A percentile compares a stretch with the other conserved stretches of the same genome.
These are phyloP conservation scores for Pachyramphus minor DNA, from an alignment of 2,113 vertebrate genomes.

Conservation along the genomic window DNA sequence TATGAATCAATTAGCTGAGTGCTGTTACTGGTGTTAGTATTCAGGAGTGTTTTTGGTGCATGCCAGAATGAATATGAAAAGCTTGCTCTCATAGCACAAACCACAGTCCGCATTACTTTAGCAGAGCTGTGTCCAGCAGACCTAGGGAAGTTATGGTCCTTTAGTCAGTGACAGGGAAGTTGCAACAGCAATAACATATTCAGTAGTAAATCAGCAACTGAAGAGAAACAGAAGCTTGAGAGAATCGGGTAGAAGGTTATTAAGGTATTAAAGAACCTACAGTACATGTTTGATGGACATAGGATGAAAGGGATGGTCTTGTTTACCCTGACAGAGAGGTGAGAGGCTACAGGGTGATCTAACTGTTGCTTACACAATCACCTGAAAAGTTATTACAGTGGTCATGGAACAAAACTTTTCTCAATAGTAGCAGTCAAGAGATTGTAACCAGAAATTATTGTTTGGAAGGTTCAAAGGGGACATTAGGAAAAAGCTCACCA, in stretches of 20 bases:
- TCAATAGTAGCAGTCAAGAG: neutral
- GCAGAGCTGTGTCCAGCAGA: neutral
- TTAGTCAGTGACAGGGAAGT: neutral
- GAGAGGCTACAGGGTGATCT: neutral
- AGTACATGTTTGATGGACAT: neutral
- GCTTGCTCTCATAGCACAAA: neutral
- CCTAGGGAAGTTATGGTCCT: neutral
- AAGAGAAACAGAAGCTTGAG: neutral
- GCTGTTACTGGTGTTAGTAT: neutral
- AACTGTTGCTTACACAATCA: neutral
- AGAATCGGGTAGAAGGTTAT: fast-evolving
- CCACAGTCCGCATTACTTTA: fast-evolving
- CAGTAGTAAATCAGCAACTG: fast-evolving
- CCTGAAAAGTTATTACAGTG: neutral
- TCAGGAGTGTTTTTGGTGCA: neutral
- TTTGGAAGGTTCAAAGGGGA: neutral
- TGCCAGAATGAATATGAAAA: neutral
- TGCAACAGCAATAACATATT: neutral
- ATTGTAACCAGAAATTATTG: neutral
- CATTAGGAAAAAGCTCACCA: fast-evolving
- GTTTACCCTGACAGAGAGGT: neutral
- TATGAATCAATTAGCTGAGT: neutral
- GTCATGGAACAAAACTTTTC: neutral
- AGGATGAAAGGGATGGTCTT: neutral
- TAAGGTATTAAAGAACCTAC: neutral